Base-by-base conservation (phyloP, 1,140 invertebrate genomes). In the Phortica variegata region DNA sequence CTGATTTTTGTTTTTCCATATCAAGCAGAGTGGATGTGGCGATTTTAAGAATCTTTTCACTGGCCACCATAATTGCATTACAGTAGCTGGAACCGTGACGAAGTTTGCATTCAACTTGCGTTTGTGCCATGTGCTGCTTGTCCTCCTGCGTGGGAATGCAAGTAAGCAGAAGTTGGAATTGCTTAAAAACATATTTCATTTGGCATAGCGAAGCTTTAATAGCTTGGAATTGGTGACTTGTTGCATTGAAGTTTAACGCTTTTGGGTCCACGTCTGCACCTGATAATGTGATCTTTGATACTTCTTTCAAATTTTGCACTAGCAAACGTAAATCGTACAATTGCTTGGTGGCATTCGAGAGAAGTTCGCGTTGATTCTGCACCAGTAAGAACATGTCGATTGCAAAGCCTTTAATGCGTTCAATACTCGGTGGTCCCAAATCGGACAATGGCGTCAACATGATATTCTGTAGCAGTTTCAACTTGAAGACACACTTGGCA, bases 391-490 rank as follows among this genome's bases (percentile, higher is more conserved):
- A 78, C 9, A 91, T 59, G 54, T 90, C 84, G 41, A 81, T 79
- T 1, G 85, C 79, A 69, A 88, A 93, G 33, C 95, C 95, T 77
- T 85, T 85, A 54, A 90, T 89, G 43, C 92, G 81, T 47, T 95
- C 89, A 38, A 92, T 84, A 54, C 90, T 89, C 31, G 84, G 85
- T 1, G 85, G 75, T 8, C 89, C 89, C 20, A 97, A 75, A 62
- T 96, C 91, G 55, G 86, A 83, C 23, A 88, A 84, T 0, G 88
- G 87, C 3, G 80, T 72, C 18, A 80, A 80, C 58, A 90, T 69
- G 13, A 84, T 79, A 37, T 77, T 79, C 15, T 84, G 81, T 6
- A 96, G 78, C 2, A 85, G 78, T 33, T 70, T 77, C 47, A 69
- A 23, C 48, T 73, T 80, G 52, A 58, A 81, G 12, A 56, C 63